Percentiles rank a stretch among this genome's conserved stretches.
phyloP scores from a whole-genome alignment of 2,797 vertebrate genomes.

The Platyrinchus mystaceus region DNA sequence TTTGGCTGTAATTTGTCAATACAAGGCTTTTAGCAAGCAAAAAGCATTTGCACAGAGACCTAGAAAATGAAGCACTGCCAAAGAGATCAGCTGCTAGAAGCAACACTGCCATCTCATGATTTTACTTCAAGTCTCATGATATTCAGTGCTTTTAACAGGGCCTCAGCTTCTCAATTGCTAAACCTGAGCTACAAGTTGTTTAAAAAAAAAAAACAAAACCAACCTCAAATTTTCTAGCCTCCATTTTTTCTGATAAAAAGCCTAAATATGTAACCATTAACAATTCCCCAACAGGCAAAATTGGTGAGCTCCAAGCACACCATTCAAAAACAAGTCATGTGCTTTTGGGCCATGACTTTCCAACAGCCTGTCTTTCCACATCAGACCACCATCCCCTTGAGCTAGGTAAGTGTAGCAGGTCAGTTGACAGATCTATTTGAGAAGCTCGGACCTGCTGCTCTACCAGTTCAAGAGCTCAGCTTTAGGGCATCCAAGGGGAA shows the following conservation, averaged over 20 bases:
- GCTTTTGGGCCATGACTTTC: not conserved
- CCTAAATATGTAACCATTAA: not conserved
- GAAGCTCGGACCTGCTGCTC: not conserved
- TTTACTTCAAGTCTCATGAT: conserved; percentile 45
- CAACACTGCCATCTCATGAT: conserved; percentile 70
- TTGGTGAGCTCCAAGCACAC: not conserved
- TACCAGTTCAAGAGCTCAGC: not conserved
- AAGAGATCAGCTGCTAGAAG: conserved; percentile 56
- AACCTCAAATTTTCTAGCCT: not conserved
- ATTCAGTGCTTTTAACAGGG: not conserved
- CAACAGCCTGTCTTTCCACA: not conserved
- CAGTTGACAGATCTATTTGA: not conserved
- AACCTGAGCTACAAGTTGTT: not conserved
- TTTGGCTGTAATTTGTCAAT: conserved; percentile 9
- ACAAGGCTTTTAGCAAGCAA: conserved; percentile 22
- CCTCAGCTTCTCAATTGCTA: not conserved
- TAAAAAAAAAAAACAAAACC: not conserved
- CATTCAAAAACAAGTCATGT: not conserved
- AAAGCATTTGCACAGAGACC: conserved; percentile 14
- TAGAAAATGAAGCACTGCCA: conserved; percentile 38
- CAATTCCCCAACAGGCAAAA: not conserved
- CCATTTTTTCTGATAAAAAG: not conserved
- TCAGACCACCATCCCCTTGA: not conserved
- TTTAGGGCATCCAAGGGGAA: not conserved
- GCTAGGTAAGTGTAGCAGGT: not conserved